Percentiles rank a stretch among this genome's conserved stretches.
These are phyloP conservation scores for Chascanopsetta lugubris DNA, from an alignment of 2,113 vertebrate genomes.

Conservation along the genomic window DNA sequence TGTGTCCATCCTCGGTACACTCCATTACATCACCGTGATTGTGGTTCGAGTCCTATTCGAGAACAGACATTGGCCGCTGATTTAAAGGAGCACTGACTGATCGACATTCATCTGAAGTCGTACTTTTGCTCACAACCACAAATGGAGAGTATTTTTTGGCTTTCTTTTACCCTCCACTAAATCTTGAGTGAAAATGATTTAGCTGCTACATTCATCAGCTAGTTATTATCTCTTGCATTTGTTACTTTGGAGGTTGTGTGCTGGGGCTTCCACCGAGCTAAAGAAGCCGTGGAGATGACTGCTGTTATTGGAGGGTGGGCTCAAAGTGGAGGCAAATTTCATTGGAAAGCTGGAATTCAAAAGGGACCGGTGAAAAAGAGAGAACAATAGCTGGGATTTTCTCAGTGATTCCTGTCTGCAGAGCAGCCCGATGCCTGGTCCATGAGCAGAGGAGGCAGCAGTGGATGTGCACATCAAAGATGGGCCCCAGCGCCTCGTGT, in stretches of 20 bases:
- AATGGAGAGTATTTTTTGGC: neutral
- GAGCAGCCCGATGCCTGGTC: neutral
- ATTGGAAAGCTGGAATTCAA: constrained; percentile 43
- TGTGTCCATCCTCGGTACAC: constrained; percentile 1
- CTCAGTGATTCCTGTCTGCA: constrained; percentile 6
- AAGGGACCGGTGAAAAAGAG: constrained; percentile 35
- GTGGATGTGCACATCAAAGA: constrained; percentile 64
- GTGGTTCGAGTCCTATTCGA: neutral
- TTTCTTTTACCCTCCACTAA: neutral
- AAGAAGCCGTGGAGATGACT: constrained; percentile 23
- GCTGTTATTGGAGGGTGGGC: constrained; percentile 21
- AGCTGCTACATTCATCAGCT: neutral
- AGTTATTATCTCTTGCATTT: neutral
- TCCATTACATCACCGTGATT: neutral
- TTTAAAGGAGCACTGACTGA: neutral
- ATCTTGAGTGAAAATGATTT: neutral
- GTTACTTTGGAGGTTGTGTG: neutral
- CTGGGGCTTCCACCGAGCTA: neutral
- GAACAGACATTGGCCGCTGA: neutral
- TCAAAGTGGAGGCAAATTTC: constrained; percentile 11
- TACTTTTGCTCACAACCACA: neutral
- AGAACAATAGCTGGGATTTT: constrained; percentile 6
- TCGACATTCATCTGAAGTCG: neutral
- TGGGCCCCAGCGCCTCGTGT: constrained; percentile 36
- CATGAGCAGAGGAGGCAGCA: neutral